Evolutionary conservation across 2,888 invertebrate species (phyloP), one percentile per base, ranked within the genome.

Genomic region (Ophion costatus): DNA sequence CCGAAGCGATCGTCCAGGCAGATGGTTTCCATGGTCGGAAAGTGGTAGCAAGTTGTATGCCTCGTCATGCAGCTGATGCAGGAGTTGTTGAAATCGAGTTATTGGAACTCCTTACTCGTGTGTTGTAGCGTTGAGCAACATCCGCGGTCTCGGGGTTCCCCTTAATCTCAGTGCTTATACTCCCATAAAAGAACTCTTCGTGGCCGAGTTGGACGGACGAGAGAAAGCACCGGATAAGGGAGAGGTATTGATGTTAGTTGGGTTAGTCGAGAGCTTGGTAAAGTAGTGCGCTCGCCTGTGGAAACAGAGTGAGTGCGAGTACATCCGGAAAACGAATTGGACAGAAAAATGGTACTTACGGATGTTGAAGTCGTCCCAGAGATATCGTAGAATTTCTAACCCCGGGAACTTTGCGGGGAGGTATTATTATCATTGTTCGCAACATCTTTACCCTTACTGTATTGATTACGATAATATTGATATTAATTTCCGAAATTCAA

Each of bases 71-170:
- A 70, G 22, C 69, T 56, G 14, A 45, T 24, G 33, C 45, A 45
- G 57, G 51, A 80, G 64, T 59, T 71, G 69, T 57, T 56, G 57
- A 66, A 82, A 83, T 80, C 57, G 57, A 80, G 59, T 83, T 38
- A 38, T 38, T 75, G 45, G 57, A 80, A 76, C 64, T 80, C 75
- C 38, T 80, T 74, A 79, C 79, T 79, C 67, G 59, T 56, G 64
- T 56, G 45, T 51, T 66, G 56, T 69, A 75, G 61, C 45, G 33
- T 56, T 38, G 20, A 38, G 38, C 24, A 70, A 81, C 70, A 64
- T n/a, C 69, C 42, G 22, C n/a, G n/a, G 56, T 7, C 56, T 66
- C 69, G 69, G 22, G 22, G 22, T 17, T 14, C 22, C 4, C 33
- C 75, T 45, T 63, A 24, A 17, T 64, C 51, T 59, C 38, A 6